Evolutionary conservation across 2,113 vertebrate genomes (phyloP), one percentile per base, ranked within the genome.

Genomic region (Thymallus thymallus): DNA sequence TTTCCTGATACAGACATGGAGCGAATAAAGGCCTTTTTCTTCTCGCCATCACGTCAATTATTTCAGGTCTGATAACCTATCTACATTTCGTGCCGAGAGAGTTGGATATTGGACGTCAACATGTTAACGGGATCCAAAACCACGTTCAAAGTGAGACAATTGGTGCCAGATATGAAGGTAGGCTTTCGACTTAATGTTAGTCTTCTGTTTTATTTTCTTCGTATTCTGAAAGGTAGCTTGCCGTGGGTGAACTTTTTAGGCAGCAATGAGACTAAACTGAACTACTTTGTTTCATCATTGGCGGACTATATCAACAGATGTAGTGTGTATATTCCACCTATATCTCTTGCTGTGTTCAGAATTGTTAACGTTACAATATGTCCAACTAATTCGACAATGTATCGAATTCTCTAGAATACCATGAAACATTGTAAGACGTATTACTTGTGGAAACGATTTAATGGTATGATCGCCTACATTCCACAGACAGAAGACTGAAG

Each of bases 121-220:
- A 95, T 95, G 94, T 82, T 95, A 76, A 91, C 92, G 0, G 91
- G 92, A 78, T 93, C 93, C 24, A 94, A 91, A 84, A 93, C 83
- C 66, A 94, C 94, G 61, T 94, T 95, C 79, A 94, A 93, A 91
- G 92, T 95, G 68, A 86, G 91, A 29, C 94, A 94, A 76, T 90
- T 94, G 86, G 86, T 90, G 26, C 91, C 89, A 4, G 94, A 93
- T 10, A 86, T 92, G 61, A 93, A 90, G 94, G 94, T 95, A 89
- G 74, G 82, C 64, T 66, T 35, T 16, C 30, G 16, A 32, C 7
- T 66, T 30, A 7, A 7, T 30, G 16, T n/a, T n/a, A n/a, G n/a
- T n/a, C n/a, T n/a, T n/a, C n/a, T n/a, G n/a, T 66, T n/a, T n/a
- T n/a, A n/a, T n/a, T n/a, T n/a, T n/a, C n/a, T n/a, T n/a, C n/a